Evolutionary conservation across 1,140 invertebrate genomes (phyloP), one percentile per base, ranked within the genome.

Genomic region (Cylas formicarius): DNA sequence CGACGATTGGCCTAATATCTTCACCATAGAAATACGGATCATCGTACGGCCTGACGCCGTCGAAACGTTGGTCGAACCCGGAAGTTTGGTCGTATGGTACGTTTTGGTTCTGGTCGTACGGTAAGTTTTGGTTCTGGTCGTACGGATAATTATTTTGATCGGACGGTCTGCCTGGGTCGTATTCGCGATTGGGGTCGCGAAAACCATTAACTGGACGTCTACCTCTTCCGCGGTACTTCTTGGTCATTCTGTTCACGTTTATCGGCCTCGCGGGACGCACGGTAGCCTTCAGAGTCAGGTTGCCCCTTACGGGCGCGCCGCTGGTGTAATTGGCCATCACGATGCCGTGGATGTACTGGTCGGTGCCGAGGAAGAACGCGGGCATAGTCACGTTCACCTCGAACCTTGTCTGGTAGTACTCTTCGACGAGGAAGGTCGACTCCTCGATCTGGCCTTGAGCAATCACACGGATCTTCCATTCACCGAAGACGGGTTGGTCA

Each of bases 341-440:
- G 0, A 81, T 76, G 0, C 92, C 93, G 56, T 80, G 72, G 48
- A 97, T 80, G 55, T 75, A 90, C 3, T 72, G 76, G 55, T 91
- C 86, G 10, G 81, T 85, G 47, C 87, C 84, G 59, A 93, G 84
- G 63, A 96, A 86, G 61, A 93, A 95, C 1, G 90, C 84, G 0
- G 90, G 87, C 80, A 94, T 91, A 0, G 90, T 95, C 0, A 97
- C 90, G 67, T 97, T 97, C 0, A 97, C 91, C 69, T 90, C 87
- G 58, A 86, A 91, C 45, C 87, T 71, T 0, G 86, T 89, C 64
- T 93, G 90, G 71, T 95, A 95, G 67, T 93, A 96, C 70, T 96
- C 90, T 67, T 96, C 90, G 0, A 97, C 90, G 3, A 78, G 62
- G 65, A 96, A 95, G 7, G 74, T 77, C 29, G 86, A 80, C 60